Evolutionary conservation across 2,888 invertebrate species (phyloP), one percentile per base, ranked within the genome.

Genomic region (Zaprionus obscuricornis): DNA sequence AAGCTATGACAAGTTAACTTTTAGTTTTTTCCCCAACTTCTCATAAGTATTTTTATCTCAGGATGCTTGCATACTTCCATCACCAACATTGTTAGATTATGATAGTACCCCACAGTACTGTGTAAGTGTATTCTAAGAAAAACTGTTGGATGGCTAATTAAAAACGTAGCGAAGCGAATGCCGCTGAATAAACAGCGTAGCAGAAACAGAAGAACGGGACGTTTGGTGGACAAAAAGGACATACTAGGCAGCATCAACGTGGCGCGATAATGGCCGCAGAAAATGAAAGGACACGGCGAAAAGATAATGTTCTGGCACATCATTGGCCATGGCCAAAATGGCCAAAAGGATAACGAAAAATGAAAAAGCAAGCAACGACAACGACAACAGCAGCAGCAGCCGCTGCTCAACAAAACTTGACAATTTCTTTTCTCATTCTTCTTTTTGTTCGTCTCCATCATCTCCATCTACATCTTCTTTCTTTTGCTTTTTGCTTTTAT

Each of bases 61-160:
- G n/a, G n/a, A n/a, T n/a, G n/a, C n/a, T n/a, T n/a, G n/a, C n/a
- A n/a, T n/a, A n/a, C n/a, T n/a, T n/a, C n/a, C n/a, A n/a, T n/a
- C n/a, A n/a, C n/a, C n/a, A n/a, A n/a, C n/a, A n/a, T 7, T 0
- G 0, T 36, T 1, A 4, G 0, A 17, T 29, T 47, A 7, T 34
- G n/a, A 14, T 10, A 17, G 49, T 65, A 65, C 34, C 56, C 34
- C 24, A 20, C 6, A n/a, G n/a, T n/a, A n/a, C n/a, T n/a, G n/a
- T n/a, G 22, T 1, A 7, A 73, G 59, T 3, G 50, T 42, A 51
- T 63, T 10, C 7, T n/a, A n/a, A n/a, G n/a, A 27, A 6, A 49
- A 68, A 74, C 64, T 71, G 78, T 65, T 62, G 49, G 55, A 54
- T 55, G 72, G 83, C 86, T 88, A 88, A 88, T 88, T 88, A 88